Conservation (phyloP, 2,888 invertebrate genomes). For the Drosophila antonietae region DNA sequence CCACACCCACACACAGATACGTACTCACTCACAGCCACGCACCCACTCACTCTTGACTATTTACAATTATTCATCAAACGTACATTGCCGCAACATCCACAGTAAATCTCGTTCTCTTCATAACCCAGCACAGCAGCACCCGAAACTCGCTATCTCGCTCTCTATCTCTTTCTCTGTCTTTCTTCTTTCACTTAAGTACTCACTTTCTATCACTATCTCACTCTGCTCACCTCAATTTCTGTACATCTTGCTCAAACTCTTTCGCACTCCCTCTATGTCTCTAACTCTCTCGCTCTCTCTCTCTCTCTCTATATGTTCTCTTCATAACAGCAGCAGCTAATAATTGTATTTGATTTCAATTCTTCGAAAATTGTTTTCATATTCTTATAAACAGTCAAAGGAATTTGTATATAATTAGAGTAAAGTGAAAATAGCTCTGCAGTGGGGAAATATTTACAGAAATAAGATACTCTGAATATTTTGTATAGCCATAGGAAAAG, state of each 20-base stretch:
- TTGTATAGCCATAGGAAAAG: no score
- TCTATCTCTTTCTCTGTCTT: background rate
- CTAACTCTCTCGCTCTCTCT: background rate
- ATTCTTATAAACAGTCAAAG: background rate
- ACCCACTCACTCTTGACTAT: conserved; percentile 12
- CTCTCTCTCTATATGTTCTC: background rate
- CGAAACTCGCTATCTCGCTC: background rate
- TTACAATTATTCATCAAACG: conserved; percentile 18
- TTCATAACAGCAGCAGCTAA: conserved; percentile 21
- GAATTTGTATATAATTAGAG: background rate
- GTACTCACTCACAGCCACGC: background rate
- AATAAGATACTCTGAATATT: no score
- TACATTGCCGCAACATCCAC: conserved; percentile 6
- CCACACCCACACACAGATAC: conserved; percentile 34
- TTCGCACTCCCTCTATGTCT: background rate
- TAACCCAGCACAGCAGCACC: conserved; percentile 19
- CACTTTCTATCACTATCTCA: background rate
- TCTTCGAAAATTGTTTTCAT: background rate
- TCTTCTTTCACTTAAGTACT: background rate
- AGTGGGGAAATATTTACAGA: background rate
- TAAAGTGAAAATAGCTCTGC: background rate
- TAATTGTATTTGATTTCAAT: background rate
- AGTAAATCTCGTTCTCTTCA: conserved; percentile 11
- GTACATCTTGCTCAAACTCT: background rate
- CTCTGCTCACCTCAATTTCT: background rate